These are phyloP conservation scores for Hypsibius dujardini DNA, from an alignment of 1,140 invertebrate species.

Conservation along the genomic window DNA sequence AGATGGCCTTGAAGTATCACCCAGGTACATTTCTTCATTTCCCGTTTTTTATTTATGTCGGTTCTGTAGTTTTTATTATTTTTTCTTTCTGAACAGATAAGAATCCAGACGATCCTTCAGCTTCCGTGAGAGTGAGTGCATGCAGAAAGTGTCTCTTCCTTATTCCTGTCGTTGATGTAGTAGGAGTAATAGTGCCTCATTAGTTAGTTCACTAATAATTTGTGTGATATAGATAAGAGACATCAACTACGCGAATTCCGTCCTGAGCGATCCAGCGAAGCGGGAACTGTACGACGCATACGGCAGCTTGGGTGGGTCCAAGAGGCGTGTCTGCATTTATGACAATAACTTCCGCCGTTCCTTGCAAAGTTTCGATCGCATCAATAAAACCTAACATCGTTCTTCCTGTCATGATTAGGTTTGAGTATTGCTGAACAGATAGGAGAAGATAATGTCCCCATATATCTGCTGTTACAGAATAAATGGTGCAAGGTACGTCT, in stretches of 20 bases:
- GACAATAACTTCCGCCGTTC: background rate
- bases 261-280: conserved; percentile 71
- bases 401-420: too few species aligned
- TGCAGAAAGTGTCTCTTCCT: too few species aligned
- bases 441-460: conserved; percentile 82
- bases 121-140: conserved; percentile 67
- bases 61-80: too few species aligned
- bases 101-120: conserved; percentile 76
- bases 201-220: background rate
- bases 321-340: background rate
- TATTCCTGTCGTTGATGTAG: too few species aligned
- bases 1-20: conserved; percentile 74
- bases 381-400: too few species aligned
- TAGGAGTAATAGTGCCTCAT: too few species aligned
- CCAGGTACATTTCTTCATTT: too few species aligned
- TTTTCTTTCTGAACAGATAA: too few species aligned
- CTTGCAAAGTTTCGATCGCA: background rate
- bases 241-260: conserved; percentile 71
- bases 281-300: conserved; percentile 89
- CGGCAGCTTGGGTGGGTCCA: conserved; percentile 55
- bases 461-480: conserved; percentile 79
- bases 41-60: too few species aligned
- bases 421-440: conserved; percentile 92
- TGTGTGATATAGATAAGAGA: conserved; percentile 56
- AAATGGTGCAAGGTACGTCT: conserved; percentile 72